Evolutionary conservation across 2,797 vertebrate genomes (phyloP).

Genomic region (Anguilla pacifica): DNA sequence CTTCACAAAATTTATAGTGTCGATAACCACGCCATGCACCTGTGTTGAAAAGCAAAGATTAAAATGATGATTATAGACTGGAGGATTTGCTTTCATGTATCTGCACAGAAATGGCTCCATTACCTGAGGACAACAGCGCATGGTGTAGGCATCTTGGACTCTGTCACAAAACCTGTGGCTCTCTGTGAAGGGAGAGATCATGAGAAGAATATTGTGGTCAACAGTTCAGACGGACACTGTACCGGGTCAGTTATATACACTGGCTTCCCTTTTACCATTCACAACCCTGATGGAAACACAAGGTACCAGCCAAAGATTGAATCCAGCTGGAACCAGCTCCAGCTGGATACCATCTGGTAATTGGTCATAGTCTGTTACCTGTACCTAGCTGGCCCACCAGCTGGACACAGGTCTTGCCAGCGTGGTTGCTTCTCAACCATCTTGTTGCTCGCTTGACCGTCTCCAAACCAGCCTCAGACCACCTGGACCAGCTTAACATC

Average conservation of each 20-base stretch:
- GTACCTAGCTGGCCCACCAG: too few species aligned
- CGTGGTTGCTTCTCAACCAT: too few species aligned
- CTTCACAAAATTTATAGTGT: conserved; percentile 93
- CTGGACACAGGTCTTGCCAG: too few species aligned
- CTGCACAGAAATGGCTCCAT: background rate
- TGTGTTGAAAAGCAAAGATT: conserved; percentile 54
- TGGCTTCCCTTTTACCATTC: background rate
- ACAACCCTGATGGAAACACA: too few species aligned
- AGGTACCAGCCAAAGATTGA: too few species aligned
- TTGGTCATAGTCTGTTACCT: too few species aligned
- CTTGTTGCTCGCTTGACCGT: too few species aligned
- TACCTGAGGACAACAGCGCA: conserved; percentile 98
- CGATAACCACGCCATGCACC: conserved; percentile 92
- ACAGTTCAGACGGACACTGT: background rate
- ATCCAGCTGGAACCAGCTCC: too few species aligned
- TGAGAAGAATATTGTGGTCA: background rate
- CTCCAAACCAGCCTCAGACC: too few species aligned
- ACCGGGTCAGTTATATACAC: background rate
- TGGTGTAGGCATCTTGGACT: conserved; percentile 95
- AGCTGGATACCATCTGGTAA: too few species aligned
- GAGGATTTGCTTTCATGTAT: background rate
- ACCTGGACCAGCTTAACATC: too few species aligned
- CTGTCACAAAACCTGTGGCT: conserved; percentile 95
- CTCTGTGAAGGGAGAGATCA: conserved; percentile 71
- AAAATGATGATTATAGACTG: background rate